Evolutionary conservation across 2,888 invertebrate species (phyloP), one percentile per base, ranked within the genome.

Genomic region (Crocallis elinguaria): DNA sequence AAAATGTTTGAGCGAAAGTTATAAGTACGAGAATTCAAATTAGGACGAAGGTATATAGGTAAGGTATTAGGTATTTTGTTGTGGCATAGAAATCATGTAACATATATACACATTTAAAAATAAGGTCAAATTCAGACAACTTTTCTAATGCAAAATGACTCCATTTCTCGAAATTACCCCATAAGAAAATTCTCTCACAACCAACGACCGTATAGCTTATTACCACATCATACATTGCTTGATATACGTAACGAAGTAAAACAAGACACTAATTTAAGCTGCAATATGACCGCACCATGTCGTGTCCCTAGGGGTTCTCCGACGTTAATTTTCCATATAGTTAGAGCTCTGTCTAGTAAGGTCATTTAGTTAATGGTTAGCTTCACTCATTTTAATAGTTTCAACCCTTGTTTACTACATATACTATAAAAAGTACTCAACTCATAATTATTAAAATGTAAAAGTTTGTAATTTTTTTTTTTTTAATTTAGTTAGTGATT

Each of bases 251-350:
- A 41, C 29, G 27, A 30, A 36, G 30, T 37, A 56, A 51, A 57
- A 59, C 39, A 52, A 48, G 66, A 73, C 57, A 54, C 66, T 79
- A 79, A 81, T 81, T 79, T 78, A 77, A 74, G 69, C 73, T 69
- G 77, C 77, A 73, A 69, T 74, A 73, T 70, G 71, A 66, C 59
- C 60, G 62, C 56, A 65, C 62, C 64, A 52, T 46, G 60, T 46
- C 49, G 60, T 58, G 38, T 70, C 72, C 69, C 75, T 50, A 48
- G 48, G 65, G 72, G 62, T 50, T 55, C 56, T 61, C 52, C 49
- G 43, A 27, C 45, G 62, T 69, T 69, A 73, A 76, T 76, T 67
- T 71, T 66, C 69, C 65, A 67, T 70, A 70, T 64, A 71, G 68
- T 12, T 65, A 64, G 57, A 57, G 45, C 46, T 48, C 56, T 59